Percentiles rank a stretch among this genome's conserved stretches.
Conservation (phyloP, 2,888 invertebrate species). For the Eudasyphora cyanicolor region DNA sequence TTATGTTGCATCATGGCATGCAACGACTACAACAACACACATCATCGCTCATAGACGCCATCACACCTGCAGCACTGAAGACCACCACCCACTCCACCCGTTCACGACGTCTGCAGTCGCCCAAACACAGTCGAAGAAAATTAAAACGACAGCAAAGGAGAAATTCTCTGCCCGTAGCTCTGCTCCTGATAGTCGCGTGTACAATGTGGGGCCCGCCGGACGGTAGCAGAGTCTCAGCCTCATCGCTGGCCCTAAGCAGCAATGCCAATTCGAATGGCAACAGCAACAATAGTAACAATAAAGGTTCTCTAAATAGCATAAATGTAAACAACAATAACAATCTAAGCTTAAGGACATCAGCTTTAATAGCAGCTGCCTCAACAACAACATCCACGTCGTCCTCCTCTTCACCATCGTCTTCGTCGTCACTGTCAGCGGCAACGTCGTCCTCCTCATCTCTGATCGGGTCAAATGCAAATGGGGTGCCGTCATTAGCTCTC, state of each 20-base stretch:
- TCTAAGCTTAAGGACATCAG: slow-evolving; percentile 62
- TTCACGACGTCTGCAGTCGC: slow-evolving; percentile 40
- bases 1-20: slow-evolving; percentile 78
- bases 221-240: slow-evolving; percentile 66
- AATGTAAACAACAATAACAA: slow-evolving; percentile 57
- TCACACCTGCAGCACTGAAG: slow-evolving; percentile 54
- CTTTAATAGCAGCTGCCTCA: slow-evolving; percentile 61
- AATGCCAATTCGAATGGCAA: slow-evolving; percentile 42
- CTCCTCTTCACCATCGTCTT: slow-evolving; percentile 40
- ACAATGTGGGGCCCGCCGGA: slow-evolving; percentile 70
- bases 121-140: slow-evolving; percentile 65
- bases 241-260: slow-evolving; percentile 20
- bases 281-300: slow-evolving; percentile 62
- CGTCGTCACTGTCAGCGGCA: slow-evolving; percentile 38
- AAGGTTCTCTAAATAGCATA: slow-evolving; percentile 62
- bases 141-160: slow-evolving; percentile 9
- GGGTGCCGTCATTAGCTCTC: slow-evolving; percentile 52
- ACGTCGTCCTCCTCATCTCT: slow-evolving; percentile 36
- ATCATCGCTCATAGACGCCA: slow-evolving; percentile 60
- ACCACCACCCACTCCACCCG: no score
- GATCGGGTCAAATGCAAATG: slow-evolving; percentile 36
- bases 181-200: slow-evolving; percentile 68
- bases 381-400: slow-evolving; percentile 57
- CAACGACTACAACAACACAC: slow-evolving; percentile 70
- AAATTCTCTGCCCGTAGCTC: background rate